Base-by-base conservation (phyloP, 2,797 vertebrate species). In the Poecile montanus region DNA sequence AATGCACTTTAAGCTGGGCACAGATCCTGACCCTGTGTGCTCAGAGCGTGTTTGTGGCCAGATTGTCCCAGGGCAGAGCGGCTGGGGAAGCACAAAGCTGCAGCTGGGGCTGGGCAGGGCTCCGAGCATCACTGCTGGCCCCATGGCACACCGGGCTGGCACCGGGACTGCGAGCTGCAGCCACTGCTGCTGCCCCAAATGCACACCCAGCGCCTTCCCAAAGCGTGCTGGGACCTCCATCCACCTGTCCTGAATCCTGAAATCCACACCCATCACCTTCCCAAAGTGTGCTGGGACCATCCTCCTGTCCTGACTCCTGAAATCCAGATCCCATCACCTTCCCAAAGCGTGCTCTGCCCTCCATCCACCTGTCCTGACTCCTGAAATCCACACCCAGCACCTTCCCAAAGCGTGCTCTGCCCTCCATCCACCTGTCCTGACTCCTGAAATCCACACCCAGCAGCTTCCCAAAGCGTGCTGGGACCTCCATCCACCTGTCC, bases 31-130 rank as follows among this genome's bases (percentile, higher is more conserved):
- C 5, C 5, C 23, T 13, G 3, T 1, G 38, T 1, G 44, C 53
- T 30, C 65, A 42, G 30, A 5, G 54, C 1, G 1, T 16, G 8
- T 25, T 20, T 3, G 6, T 44, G 66, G 27, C 22, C 30, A 16
- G 8, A 3, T 7, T 8, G 29, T 18, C 56, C 22, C 2, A 0
- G 13, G 48, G 29, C 50, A 65, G 17, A 0, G 19, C 0, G 19
- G 58, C 8, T n/a, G 23, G 15, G 47, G 2, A 9, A 60, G 10
- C 44, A 15, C 48, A 19, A 4, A 44, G 19, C 61, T 17, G 34
- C 51, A 50, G 53, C 58, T 15, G 38, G 9, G 67, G 63, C 26
- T 48, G 1, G 4, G 15, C 71, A 9, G 48, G 42, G 20, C 5
- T 42, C 26, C 16, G 11, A 20, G 40, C 27, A 22, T 4, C 1